Percentiles rank a stretch among this genome's conserved stretches.
phyloP scores from a whole-genome alignment of 2,797 vertebrate genomes.

The Lophius americanus region DNA sequence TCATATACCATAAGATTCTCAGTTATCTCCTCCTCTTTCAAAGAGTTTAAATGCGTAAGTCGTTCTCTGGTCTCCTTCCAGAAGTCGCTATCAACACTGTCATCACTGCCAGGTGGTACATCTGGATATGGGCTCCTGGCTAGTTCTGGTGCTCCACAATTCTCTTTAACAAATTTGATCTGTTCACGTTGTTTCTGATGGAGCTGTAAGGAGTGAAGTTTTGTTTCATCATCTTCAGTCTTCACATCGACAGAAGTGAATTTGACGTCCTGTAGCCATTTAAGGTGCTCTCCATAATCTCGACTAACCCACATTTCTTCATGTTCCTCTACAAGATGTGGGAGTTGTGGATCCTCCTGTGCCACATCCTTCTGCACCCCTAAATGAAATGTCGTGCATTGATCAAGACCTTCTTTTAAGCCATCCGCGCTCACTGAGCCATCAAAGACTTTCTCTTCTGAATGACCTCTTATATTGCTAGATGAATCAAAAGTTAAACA shows the following conservation, averaged over 20 bases:
- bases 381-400: no score
- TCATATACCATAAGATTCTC: neutral
- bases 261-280: neutral
- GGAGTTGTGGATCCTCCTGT: neutral
- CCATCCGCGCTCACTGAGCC: no score
- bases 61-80: slow-evolving; percentile 20
- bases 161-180: neutral
- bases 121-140: neutral
- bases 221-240: slow-evolving; percentile 21
- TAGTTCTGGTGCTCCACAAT: neutral
- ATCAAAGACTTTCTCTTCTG: neutral
- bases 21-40: neutral
- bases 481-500: no score
- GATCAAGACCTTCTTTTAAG: no score
- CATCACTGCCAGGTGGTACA: neutral
- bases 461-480: neutral
- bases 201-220: slow-evolving; percentile 3
- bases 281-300: slow-evolving; percentile 11
- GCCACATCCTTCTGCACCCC: no score
- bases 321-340: slow-evolving; percentile 3
- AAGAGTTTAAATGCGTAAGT: neutral
- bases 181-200: neutral
- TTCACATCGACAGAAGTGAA: slow-evolving; percentile 10
- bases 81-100: slow-evolving; percentile 23
- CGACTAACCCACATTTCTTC: slow-evolving; percentile 9